Evolutionary conservation across 2,888 invertebrate species (phyloP).

Genomic region (Pandemis corylana): DNA sequence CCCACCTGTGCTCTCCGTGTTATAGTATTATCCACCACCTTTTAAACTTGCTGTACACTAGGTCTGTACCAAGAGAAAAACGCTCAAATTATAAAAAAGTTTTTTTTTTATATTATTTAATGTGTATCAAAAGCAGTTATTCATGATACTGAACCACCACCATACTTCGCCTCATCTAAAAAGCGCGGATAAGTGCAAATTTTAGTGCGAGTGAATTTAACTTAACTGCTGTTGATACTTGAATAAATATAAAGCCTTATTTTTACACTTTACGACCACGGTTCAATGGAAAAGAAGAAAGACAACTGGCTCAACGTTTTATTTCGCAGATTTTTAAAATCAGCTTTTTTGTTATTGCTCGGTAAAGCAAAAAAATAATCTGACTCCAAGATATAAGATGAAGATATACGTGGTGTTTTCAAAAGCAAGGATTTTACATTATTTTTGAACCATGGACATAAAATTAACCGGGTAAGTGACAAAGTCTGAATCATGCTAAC

Average conservation of each 20-base stretch:
- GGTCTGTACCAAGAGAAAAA: slow-evolving; percentile 59
- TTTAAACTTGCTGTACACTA: slow-evolving; percentile 76
- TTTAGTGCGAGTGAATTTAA: not conserved
- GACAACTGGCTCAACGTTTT: not conserved
- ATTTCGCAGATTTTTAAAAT: too few species aligned
- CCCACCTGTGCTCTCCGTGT: slow-evolving; percentile 62
- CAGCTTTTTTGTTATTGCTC: too few species aligned
- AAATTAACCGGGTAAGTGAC: not conserved
- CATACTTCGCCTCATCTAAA: not conserved
- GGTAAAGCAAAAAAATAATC: too few species aligned
- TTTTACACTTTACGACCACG: not conserved
- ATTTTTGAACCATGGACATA: not conserved
- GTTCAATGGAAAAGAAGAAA: not conserved
- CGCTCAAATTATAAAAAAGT: slow-evolving; percentile 31
- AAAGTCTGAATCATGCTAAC: not conserved
- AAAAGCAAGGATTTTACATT: too few species aligned
- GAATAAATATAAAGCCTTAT: not conserved
- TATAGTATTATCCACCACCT: slow-evolving; percentile 74
- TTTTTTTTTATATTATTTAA: not conserved
- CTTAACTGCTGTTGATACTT: slow-evolving; percentile 17
- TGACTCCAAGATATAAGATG: too few species aligned
- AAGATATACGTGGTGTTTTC: too few species aligned
- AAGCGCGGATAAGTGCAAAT: slow-evolving; percentile 1
- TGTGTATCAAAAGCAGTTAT: slow-evolving; percentile 20
- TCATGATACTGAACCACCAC: slow-evolving; percentile 13